Conservation (phyloP, 1,140 invertebrate species). For the Diploscapter pachys region DNA sequence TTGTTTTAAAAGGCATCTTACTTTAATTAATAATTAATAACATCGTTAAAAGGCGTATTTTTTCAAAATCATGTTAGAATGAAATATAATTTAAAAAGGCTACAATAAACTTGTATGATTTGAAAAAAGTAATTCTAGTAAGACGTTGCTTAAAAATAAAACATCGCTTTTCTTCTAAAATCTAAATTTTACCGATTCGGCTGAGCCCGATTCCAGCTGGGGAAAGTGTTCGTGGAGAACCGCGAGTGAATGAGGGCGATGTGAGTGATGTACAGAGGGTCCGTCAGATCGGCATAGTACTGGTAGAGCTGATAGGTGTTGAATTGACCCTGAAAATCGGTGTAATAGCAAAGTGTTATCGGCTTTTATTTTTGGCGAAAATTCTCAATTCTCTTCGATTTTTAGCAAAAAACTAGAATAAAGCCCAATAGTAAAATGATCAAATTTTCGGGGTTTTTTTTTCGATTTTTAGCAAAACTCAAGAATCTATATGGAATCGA, state of each 20-base stretch:
- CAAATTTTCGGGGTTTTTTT: neutral
- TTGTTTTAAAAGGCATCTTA: neutral
- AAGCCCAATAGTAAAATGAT: neutral
- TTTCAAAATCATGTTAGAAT: conserved; percentile 14
- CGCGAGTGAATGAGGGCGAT: conserved; percentile 90
- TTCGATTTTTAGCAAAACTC: too few species aligned
- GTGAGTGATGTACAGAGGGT: conserved; percentile 84
- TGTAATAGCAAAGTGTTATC: conserved; percentile 88
- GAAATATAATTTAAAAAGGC: conserved; percentile 10
- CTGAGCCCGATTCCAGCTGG: conserved; percentile 96
- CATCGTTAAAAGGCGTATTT: neutral
- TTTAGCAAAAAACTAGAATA: too few species aligned
- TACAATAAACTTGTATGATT: conserved; percentile 35
- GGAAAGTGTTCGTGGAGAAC: conserved; percentile 98
- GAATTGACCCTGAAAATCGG: conserved; percentile 74
- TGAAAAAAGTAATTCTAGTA: too few species aligned
- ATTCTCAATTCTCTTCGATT: too few species aligned
- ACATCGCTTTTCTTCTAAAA: too few species aligned
- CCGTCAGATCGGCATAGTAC: conserved; percentile 72
- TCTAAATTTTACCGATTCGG: conserved; percentile 74
- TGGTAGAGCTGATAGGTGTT: conserved; percentile 91
- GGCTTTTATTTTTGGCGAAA: conserved; percentile 48
- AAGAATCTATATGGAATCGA: too few species aligned
- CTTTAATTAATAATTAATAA: neutral
- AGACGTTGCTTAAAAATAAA: too few species aligned